Percentiles rank a stretch among this genome's conserved stretches.
Evolutionary conservation across 2,888 invertebrate species (phyloP).

Genomic region (Priocnemis perturbator): DNA sequence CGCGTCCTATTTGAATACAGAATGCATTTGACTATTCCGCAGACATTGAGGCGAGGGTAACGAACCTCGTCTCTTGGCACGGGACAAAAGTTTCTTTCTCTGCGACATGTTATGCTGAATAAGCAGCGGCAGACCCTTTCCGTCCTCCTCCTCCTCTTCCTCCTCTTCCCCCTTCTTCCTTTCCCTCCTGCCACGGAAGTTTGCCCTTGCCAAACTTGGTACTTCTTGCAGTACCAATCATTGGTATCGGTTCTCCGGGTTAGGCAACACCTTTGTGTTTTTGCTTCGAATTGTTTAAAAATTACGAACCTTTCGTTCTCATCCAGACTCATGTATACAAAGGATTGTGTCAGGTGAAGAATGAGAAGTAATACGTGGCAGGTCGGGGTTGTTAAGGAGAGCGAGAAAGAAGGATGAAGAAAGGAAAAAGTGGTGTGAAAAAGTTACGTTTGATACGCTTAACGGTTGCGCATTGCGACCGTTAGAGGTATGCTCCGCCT

Average conservation of each 20-base stretch:
- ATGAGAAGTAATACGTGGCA: not conserved
- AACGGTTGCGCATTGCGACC: slow-evolving; percentile 32
- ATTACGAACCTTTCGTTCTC: too few relatives aligned
- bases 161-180: too few relatives aligned
- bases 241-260: slow-evolving; percentile 24
- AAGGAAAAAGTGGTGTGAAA: slow-evolving; percentile 3
- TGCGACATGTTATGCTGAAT: slow-evolving; percentile 23
- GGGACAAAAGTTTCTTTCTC: slow-evolving; percentile 35
- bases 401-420: too few relatives aligned
- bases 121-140: slow-evolving; percentile 19
- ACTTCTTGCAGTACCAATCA: slow-evolving; percentile 33
- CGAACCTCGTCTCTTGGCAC: slow-evolving; percentile 32
- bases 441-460: slow-evolving; percentile 29
- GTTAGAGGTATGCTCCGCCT: slow-evolving; percentile 21
- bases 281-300: too few relatives aligned
- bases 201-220: slow-evolving; percentile 37
- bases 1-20: slow-evolving; percentile 4
- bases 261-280: too few relatives aligned
- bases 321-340: too few relatives aligned
- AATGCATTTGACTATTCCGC: slow-evolving; percentile 1
- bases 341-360: not conserved
- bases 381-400: not conserved
- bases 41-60: slow-evolving; percentile 7
- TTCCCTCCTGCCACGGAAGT: slow-evolving; percentile 17
- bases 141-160: too few relatives aligned